Evolutionary conservation across 2,888 invertebrate species (phyloP).

Genomic region (Elysia crispata): DNA sequence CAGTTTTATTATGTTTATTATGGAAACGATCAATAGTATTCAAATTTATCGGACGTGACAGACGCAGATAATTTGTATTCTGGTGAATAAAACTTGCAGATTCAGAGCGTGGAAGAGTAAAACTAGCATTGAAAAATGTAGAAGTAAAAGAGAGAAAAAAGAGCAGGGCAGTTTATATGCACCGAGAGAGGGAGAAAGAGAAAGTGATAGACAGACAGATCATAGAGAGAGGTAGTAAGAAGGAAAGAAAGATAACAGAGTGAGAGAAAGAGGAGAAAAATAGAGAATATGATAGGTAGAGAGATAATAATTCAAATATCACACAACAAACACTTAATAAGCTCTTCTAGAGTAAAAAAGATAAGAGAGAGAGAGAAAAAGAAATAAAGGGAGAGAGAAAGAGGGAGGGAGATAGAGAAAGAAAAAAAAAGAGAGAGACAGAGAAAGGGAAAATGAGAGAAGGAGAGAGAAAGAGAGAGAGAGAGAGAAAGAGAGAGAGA

Average conservation of each 20-base stretch:
- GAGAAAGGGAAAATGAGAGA: not conserved
- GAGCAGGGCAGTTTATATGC: too few relatives aligned
- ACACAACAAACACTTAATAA: not conserved
- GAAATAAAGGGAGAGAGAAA: conserved; percentile 7
- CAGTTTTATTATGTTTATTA: too few relatives aligned
- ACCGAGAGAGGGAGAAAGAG: too few relatives aligned
- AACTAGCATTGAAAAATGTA: too few relatives aligned
- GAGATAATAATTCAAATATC: not conserved
- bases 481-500: conserved; percentile 19
- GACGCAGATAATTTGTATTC: too few relatives aligned
- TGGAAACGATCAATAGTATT: too few relatives aligned
- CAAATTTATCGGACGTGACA: too few relatives aligned
- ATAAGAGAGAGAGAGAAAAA: too few relatives aligned
- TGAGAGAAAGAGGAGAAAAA: not conserved
- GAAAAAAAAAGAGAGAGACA: conserved; percentile 17
- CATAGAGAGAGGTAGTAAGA: not conserved
- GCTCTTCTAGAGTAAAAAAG: not conserved
- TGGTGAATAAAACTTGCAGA: too few relatives aligned
- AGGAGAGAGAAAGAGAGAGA: conserved; percentile 16
- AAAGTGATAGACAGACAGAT: not conserved
- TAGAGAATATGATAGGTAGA: not conserved
- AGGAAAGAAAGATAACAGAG: not conserved
- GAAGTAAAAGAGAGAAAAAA: too few relatives aligned
- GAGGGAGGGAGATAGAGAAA: conserved; percentile 16
- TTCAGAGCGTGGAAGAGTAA: too few relatives aligned